A percentile compares a stretch with the other conserved stretches of the same genome.
These are phyloP conservation scores for Myotis vivesi DNA, from an alignment of 2,797 vertebrate species.

Conservation along the genomic window DNA sequence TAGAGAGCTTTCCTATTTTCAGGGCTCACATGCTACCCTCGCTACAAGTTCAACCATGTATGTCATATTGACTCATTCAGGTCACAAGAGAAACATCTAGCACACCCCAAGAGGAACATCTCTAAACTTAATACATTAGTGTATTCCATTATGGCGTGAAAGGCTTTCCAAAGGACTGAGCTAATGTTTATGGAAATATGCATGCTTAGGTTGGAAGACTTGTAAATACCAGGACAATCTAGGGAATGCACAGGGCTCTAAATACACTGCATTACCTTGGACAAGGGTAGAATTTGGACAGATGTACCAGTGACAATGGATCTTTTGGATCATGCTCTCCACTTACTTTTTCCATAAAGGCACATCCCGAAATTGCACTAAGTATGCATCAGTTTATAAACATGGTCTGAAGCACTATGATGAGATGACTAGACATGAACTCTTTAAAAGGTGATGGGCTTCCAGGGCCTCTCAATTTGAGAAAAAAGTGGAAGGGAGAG, in stretches of 20 bases:
- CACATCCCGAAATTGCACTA: neutral
- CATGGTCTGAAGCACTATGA: neutral
- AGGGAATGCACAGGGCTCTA: neutral
- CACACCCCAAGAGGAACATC: neutral
- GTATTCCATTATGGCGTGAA: neutral
- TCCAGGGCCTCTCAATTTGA: neutral
- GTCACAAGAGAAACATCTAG: neutral
- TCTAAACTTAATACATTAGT: neutral
- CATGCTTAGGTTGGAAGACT: neutral
- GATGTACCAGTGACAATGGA: neutral
- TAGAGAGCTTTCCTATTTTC: neutral
- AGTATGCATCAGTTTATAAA: neutral
- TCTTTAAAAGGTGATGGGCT: neutral
- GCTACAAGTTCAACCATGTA: neutral
- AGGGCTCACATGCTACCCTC: neutral
- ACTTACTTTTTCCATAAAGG: neutral
- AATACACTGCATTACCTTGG: neutral
- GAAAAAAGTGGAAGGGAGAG: neutral
- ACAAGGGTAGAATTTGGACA: neutral
- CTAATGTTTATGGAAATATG: neutral
- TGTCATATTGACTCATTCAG: conserved; percentile 2
- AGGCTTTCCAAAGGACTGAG: neutral
- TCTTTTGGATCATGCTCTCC: neutral
- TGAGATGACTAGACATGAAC: neutral
- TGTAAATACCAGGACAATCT: neutral